Conservation (phyloP, 2,888 invertebrate genomes). For the Trichacis sp. region DNA sequence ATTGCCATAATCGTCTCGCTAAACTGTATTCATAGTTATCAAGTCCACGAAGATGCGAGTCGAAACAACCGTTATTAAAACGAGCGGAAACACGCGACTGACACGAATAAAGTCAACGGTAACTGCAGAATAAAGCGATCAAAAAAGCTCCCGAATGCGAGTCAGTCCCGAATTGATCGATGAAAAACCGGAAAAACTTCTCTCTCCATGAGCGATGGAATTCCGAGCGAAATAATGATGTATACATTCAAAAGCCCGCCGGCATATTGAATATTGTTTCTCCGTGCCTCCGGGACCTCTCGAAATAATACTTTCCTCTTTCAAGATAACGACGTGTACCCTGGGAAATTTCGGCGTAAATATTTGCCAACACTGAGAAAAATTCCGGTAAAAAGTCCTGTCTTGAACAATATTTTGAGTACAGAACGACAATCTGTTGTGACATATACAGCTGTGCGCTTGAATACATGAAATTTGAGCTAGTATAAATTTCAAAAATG, state of each 20-base stretch:
- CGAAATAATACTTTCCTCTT: neutral
- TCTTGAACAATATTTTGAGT: no score
- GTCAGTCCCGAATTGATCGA: no score
- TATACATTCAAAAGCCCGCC: slow-evolving; percentile 19
- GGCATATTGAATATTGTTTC: slow-evolving; percentile 28
- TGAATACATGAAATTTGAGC: no score
- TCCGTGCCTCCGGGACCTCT: slow-evolving; percentile 14
- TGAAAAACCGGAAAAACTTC: neutral
- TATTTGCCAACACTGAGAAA: no score
- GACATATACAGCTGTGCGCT: no score
- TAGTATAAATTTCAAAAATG: no score
- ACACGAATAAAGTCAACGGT: slow-evolving; percentile 44
- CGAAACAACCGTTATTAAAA: slow-evolving; percentile 41
- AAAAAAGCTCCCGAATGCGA: slow-evolving; percentile 4
- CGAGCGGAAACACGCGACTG: slow-evolving; percentile 44
- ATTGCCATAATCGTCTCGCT: slow-evolving; percentile 23
- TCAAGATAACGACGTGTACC: no score
- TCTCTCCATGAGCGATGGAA: slow-evolving; percentile 15
- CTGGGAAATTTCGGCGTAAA: no score
- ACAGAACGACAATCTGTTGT: no score
- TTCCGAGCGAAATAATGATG: slow-evolving; percentile 18
- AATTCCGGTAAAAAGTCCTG: no score
- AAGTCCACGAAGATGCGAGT: slow-evolving; percentile 39
- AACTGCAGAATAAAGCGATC: slow-evolving; percentile 32
- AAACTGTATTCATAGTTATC: slow-evolving; percentile 37